Conservation (phyloP, 2,113 vertebrate species). For the Leucosticte australis region DNA sequence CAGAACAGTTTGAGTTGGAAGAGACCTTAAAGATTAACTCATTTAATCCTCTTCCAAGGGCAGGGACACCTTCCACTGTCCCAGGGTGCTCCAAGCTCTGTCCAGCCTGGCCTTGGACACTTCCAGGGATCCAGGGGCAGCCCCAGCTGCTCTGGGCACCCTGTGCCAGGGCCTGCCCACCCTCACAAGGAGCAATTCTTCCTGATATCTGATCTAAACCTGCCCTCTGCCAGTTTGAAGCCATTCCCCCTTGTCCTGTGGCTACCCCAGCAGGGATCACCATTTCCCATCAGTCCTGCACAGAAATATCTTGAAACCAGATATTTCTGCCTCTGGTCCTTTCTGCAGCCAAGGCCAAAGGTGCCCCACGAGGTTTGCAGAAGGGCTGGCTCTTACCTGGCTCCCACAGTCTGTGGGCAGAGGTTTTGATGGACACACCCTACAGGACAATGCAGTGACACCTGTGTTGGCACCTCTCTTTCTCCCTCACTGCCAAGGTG, state of each 20-base stretch:
- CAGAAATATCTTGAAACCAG: not conserved
- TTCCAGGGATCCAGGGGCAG: not conserved
- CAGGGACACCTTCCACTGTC: not conserved
- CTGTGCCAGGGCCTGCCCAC: rapidly evolving
- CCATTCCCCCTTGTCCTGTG: too few relatives aligned
- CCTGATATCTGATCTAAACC: not conserved
- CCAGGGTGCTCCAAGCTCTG: rapidly evolving
- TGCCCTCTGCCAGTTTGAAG: not conserved
- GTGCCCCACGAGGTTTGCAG: not conserved
- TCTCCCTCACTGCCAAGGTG: rapidly evolving
- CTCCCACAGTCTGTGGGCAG: not conserved
- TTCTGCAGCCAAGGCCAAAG: not conserved
- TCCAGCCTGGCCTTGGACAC: not conserved
- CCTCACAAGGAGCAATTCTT: not conserved
- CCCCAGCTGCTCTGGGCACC: not conserved
- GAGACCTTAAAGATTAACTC: rapidly evolving
- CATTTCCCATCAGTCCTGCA: not conserved
- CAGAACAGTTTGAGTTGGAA: not conserved
- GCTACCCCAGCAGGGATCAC: not conserved
- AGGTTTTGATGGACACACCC: not conserved
- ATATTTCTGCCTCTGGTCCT: not conserved
- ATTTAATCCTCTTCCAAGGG: rapidly evolving
- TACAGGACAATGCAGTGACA: not conserved
- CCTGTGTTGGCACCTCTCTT: rapidly evolving
- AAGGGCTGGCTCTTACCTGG: not conserved